Conservation (phyloP, 2,797 vertebrate species). For the Sylvia borin region DNA sequence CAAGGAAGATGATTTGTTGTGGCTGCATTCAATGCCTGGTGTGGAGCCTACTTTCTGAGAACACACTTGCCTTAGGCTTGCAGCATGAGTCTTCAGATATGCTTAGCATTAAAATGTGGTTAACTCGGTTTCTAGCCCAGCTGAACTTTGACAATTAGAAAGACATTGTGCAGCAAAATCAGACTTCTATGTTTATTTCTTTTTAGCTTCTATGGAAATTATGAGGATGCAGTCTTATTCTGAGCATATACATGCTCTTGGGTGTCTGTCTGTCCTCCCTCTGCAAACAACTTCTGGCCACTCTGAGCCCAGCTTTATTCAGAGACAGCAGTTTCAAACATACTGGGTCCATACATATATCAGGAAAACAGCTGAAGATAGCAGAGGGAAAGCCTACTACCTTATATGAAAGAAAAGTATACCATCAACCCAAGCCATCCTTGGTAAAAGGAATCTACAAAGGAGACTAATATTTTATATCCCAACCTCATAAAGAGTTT, state of each 20-base stretch:
- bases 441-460: not conserved
- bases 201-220: conserved; percentile 31
- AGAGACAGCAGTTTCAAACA: not conserved
- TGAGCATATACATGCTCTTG: not conserved
- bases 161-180: not conserved
- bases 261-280: not conserved
- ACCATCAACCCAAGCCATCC: not conserved
- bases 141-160: conserved; percentile 12
- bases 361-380: not conserved
- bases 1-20: not conserved
- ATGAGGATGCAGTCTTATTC: not conserved
- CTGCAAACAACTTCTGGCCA: not conserved
- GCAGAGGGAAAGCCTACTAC: not conserved
- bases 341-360: not conserved
- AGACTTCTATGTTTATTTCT: conserved; percentile 28
- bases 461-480: not conserved
- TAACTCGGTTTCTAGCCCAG: not conserved
- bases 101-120: conserved; percentile 35
- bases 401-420: not conserved
- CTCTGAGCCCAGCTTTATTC: not conserved
- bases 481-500: not conserved
- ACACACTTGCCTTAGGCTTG: not conserved
- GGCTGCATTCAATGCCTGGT: not conserved
- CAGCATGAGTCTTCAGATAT: conserved; percentile 14
- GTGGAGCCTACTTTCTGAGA: not conserved